Base-by-base conservation (phyloP, 2,888 invertebrate genomes). In the Troglohyphantes excavatus region DNA sequence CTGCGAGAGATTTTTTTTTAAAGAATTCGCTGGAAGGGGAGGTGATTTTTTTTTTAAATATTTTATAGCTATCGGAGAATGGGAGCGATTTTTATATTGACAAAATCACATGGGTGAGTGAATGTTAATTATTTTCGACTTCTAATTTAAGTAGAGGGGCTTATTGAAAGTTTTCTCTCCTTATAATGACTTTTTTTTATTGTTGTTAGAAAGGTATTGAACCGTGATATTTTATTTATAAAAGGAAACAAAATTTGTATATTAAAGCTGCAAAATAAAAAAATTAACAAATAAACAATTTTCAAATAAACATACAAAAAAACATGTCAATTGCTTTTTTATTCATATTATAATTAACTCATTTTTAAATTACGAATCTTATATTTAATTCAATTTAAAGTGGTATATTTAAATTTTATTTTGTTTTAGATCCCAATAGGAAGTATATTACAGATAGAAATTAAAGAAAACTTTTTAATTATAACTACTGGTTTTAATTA, bases 41-140 rank as follows among this genome's bases (percentile, higher is more conserved):
- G 53, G 53, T n/a, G 5, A 17, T 53, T 53, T n/a, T 39, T 13
- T 53, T n/a, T 53, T 53, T 53, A 0, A 53, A 17, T 5, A 53
- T 53, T 53, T 53, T n/a, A 53, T 53, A 13, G 53, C n/a, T 53
- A 53, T 39, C 33, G 17, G 26, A 46, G 26, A 23, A 43, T 46
- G 46, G 7, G 17, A n/a, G 11, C 21, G 7, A 26, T 53, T 46
- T 72, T 72, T 72, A 17, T 21, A 53, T 53, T n/a, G 53, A 53
- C 13, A 7, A 17, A n/a, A 53, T 53, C n/a, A 1, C n/a, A 53
- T 17, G 53, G n/a, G 53, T 53, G 53, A n/a, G 53, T n/a, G 53
- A 53, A 53, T 53, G 17, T 53, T 53, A 53, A 53, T 53, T 53
- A 53, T 53, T 53, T 53, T 53, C n/a, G n/a, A 53, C 53, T 53